Evolutionary conservation across 2,113 vertebrate genomes (phyloP).

Genomic region (Ceratotherium simum): DNA sequence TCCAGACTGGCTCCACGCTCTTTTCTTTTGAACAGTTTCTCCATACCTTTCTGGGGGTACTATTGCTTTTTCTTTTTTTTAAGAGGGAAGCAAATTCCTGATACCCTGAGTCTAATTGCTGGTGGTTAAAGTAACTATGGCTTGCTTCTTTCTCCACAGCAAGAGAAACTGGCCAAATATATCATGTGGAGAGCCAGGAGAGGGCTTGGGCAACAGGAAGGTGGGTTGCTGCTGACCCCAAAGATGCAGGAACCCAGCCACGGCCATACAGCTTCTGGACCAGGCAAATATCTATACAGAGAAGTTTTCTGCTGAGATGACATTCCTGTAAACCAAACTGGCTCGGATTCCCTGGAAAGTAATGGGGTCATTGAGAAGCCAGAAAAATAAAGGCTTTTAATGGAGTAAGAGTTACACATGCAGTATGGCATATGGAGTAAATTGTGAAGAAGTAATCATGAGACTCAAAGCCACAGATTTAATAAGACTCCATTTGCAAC

Average conservation of each 20-base stretch:
- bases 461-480: constrained; percentile 61
- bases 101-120: constrained; percentile 70
- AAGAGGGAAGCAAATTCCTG: constrained; percentile 63
- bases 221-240: constrained; percentile 66
- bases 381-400: constrained; percentile 69
- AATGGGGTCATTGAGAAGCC: constrained; percentile 10
- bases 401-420: constrained; percentile 56
- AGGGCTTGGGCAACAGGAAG: constrained; percentile 49
- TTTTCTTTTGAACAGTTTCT: not conserved
- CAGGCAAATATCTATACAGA: not conserved
- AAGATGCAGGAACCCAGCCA: constrained; percentile 55
- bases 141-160: constrained; percentile 44
- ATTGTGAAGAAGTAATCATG: constrained; percentile 39
- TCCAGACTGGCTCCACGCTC: not conserved
- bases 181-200: constrained; percentile 24
- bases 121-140: constrained; percentile 66
- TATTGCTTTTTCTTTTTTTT: not conserved
- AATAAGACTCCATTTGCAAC: constrained; percentile 64
- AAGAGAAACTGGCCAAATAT: constrained; percentile 55
- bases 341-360: constrained; percentile 39
- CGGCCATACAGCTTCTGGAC: constrained; percentile 44
- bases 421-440: constrained; percentile 57
- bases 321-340: constrained; percentile 73
- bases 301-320: constrained; percentile 50
- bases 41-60: not conserved